Base-by-base conservation (phyloP, 35 echinoderm and acorn worm genomes). In the Heliocidaris tuberculata region DNA sequence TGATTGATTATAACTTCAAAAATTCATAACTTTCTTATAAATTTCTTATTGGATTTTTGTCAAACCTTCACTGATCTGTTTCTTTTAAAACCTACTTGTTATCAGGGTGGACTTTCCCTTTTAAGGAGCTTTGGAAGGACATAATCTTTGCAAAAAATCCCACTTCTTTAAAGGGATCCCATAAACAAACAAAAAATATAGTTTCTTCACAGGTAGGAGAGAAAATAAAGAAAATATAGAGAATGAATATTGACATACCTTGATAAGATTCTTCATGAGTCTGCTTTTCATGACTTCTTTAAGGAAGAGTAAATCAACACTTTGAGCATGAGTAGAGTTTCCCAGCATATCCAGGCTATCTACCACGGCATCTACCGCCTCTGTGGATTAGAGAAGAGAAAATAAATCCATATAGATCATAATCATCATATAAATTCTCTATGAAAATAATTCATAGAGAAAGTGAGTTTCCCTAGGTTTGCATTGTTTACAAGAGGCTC, bases 201-300 rank as follows among this genome's bases (percentile, higher is more conserved):
- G 1, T 42, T 42, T 42, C 35, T 42, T 42, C 35, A 42, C 35
- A 1, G 35, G 35, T 3, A 42, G 35, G 35, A 42, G 35, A 42
- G 35, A 42, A 42, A 42, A 42, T 42, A 42, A 42, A 42, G 1
- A 42, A 3, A 42, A 42, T 42, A 42, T 1, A 42, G 35, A 42
- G 35, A 70, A 27, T 2, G 17, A 24, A 70, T 27, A 0, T 2
- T 27, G 6, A 27, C 15, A 2, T 96, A 96, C 95, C 87, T 96
- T 96, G 50, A 96, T 93, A n/a, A 96, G 93, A 92, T 96, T 96
- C 50, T 96, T 93, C 85, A 96, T 86, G 1, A 96, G 85, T 92
- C 88, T 88, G 27, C 95, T 94, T 35, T 96, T 93, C 95, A 96
- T 96, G 86, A 96, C 95, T 90, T 96, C 95, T 35, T 94, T 94